Base-by-base conservation (phyloP, 2,888 invertebrate species). In the Aphrophora alni region DNA sequence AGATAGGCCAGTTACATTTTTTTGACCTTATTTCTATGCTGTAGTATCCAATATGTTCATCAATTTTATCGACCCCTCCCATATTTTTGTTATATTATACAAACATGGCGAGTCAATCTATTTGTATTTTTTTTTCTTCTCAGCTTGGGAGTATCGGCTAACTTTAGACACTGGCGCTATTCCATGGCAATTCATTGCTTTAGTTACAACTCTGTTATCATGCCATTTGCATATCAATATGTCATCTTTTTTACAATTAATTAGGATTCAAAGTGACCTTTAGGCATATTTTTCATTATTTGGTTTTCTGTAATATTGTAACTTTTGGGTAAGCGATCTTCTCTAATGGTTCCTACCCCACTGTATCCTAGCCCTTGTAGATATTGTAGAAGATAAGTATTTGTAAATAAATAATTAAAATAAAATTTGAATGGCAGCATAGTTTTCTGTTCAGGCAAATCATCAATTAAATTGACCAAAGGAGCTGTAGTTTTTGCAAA, bases 1-100 rank as follows among this genome's bases (percentile, higher is more conserved):
- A n/a, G n/a, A n/a, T n/a, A n/a, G n/a, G n/a, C n/a, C n/a, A n/a
- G n/a, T n/a, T n/a, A n/a, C n/a, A n/a, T n/a, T n/a, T n/a, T n/a
- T n/a, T n/a, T n/a, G n/a, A n/a, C n/a, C n/a, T n/a, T n/a, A n/a
- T n/a, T n/a, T n/a, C n/a, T n/a, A n/a, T n/a, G n/a, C n/a, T n/a
- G n/a, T n/a, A n/a, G n/a, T n/a, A n/a, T n/a, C n/a, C n/a, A n/a
- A n/a, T n/a, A n/a, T n/a, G n/a, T n/a, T n/a, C n/a, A n/a, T n/a
- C n/a, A n/a, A n/a, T n/a, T 10, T 59, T 76, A 78, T 84, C 83
- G 28, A 81, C 81, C 17, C 78, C 77, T 70, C 80, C 83, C 82
- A 84, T 84, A 38, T 78, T 72, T 51, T 74, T 25, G 77, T 84
- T 83, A 71, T 83, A 84, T 25, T 78, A 51, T 5, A 28, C 59